Conservation (phyloP, 2,113 vertebrate genomes). For the Ptilorrhoa leucosticta region DNA sequence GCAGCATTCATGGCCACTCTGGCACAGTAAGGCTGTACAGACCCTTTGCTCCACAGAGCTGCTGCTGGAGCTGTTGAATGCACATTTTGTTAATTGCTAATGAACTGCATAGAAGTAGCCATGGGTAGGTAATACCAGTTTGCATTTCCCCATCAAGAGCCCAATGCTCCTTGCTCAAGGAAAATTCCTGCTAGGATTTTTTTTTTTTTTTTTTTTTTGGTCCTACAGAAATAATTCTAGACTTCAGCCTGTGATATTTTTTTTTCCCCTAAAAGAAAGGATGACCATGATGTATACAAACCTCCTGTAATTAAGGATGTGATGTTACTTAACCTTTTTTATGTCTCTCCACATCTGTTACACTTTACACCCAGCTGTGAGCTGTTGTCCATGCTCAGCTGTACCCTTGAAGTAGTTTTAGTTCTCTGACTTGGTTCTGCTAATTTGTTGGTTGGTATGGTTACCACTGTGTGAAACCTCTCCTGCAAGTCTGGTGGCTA, state of each 20-base stretch:
- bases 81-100: background rate
- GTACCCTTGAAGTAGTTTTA: background rate
- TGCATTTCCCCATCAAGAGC: background rate
- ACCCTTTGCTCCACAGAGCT: background rate
- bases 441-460: conserved; percentile 15
- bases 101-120: background rate
- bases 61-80: background rate
- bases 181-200: background rate
- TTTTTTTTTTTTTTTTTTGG: background rate
- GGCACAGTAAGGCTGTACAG: background rate
- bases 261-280: background rate
- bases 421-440: background rate
- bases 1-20: background rate
- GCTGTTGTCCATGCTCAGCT: background rate
- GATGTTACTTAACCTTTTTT: background rate
- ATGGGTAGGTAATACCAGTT: background rate
- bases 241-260: background rate
- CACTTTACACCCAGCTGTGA: background rate
- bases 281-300: background rate
- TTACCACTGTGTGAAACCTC: background rate
- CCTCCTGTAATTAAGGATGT: background rate
- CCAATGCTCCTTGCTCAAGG: background rate
- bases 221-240: background rate
- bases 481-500: background rate
- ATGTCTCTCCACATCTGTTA: background rate